These are phyloP conservation scores for Beroe ovata DNA, from an alignment of 37 sponge, comb jelly and placozoan genomes.

Conservation along the genomic window DNA sequence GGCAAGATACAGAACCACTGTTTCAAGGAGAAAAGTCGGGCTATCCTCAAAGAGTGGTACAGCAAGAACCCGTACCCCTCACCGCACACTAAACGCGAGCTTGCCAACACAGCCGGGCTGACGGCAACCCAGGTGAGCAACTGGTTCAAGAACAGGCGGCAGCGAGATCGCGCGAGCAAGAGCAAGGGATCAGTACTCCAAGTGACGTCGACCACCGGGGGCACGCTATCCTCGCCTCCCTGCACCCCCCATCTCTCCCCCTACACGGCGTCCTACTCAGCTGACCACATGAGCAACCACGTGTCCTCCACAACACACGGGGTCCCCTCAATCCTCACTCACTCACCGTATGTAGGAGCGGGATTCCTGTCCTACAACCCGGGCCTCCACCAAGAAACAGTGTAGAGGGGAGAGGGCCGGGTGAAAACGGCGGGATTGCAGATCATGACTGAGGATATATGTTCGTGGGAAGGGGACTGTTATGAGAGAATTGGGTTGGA, in stretches of 20 bases:
- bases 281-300: background rate
- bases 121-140: conserved; percentile 67
- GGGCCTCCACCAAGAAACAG: background rate
- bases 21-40: conserved; percentile 62
- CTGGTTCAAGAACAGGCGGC: conserved; percentile 63
- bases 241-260: background rate
- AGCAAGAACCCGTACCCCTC: conserved; percentile 67
- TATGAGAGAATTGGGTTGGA: no score
- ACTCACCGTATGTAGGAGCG: background rate
- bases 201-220: background rate
- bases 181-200: background rate
- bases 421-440: background rate
- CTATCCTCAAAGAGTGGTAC: conserved; percentile 64
- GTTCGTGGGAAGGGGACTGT: no score
- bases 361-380: background rate
- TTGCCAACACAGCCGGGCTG: conserved; percentile 55
- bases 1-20: conserved; percentile 67
- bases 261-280: background rate
- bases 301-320: conserved; percentile 43
- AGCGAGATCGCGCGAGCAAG: conserved; percentile 42
- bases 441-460: background rate
- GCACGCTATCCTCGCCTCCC: conserved; percentile 4
- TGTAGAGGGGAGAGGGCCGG: background rate
- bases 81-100: conserved; percentile 68
- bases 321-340: conserved; percentile 35